Conservation (phyloP, 1,140 invertebrate genomes). For the Amphibalanus amphitrite region DNA sequence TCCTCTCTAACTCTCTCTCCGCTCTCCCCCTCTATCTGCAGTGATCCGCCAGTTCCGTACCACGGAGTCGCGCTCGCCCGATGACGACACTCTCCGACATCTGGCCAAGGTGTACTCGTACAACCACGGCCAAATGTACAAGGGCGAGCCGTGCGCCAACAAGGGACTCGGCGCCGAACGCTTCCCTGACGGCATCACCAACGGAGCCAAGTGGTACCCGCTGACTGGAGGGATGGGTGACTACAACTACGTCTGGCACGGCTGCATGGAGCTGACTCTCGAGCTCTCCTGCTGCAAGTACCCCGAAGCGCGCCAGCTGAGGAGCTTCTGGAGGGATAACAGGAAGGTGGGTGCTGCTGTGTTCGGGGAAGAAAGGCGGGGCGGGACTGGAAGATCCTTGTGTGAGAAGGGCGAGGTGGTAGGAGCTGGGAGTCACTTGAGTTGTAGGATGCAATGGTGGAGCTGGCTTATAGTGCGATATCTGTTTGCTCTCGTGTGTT, state of each 20-base stretch:
- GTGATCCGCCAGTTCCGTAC: not conserved
- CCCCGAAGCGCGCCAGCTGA: slow-evolving; percentile 62
- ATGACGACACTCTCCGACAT: slow-evolving; percentile 85
- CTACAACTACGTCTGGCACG: slow-evolving; percentile 94
- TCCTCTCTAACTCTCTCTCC: no score
- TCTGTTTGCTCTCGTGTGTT: no score
- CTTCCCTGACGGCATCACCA: slow-evolving; percentile 74
- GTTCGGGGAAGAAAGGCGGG: no score
- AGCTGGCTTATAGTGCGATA: no score
- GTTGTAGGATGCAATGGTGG: no score
- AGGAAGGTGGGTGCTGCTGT: slow-evolving; percentile 41
- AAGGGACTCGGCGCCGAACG: slow-evolving; percentile 38
- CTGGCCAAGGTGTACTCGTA: slow-evolving; percentile 72
- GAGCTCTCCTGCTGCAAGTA: slow-evolving; percentile 96
- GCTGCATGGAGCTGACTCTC: slow-evolving; percentile 95
- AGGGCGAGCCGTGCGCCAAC: slow-evolving; percentile 48
- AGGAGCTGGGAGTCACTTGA: no score
- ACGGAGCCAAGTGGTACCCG: slow-evolving; percentile 83
- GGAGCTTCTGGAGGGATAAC: slow-evolving; percentile 90
- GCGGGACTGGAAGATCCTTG: no score
- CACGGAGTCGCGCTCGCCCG: slow-evolving; percentile 37
- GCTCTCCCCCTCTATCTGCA: no score
- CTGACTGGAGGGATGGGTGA: slow-evolving; percentile 87
- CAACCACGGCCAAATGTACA: slow-evolving; percentile 51
- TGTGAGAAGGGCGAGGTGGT: no score